phyloP scores from a whole-genome alignment of 64 coral and sea anemone genomes.

The Astreopora myriophthalma region DNA sequence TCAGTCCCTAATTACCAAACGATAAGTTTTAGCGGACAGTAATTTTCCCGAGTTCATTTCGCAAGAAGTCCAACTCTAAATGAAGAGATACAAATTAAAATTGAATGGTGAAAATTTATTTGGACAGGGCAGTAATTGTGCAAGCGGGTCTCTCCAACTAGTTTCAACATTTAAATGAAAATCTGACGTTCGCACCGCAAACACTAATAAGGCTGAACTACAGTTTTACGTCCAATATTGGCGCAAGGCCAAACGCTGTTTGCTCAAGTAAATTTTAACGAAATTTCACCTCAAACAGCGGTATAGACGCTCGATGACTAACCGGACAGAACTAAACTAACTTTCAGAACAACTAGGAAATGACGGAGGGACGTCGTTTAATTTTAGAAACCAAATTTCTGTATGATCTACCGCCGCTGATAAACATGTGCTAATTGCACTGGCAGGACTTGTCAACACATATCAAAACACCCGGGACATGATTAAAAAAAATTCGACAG shows the following conservation, averaged over 20 bases:
- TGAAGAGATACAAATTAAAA: slow-evolving; percentile 70
- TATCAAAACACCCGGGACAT: slow-evolving; percentile 90
- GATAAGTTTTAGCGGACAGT: neutral
- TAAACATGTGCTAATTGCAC: slow-evolving; percentile 98
- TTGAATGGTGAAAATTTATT: slow-evolving; percentile 75
- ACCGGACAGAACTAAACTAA: slow-evolving; percentile 59
- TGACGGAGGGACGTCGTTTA: slow-evolving; percentile 60
- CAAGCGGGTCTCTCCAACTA: slow-evolving; percentile 20
- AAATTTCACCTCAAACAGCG: slow-evolving; percentile 88
- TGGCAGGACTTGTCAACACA: slow-evolving; percentile 78
- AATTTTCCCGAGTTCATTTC: slow-evolving; percentile 33
- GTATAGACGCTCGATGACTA: slow-evolving; percentile 22
- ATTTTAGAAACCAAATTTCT: slow-evolving; percentile 87
- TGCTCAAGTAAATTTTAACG: slow-evolving; percentile 75
- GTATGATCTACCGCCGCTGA: slow-evolving; percentile 73
- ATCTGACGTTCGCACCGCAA: slow-evolving; percentile 55
- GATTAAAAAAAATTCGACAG: slow-evolving; percentile 58
- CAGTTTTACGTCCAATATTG: slow-evolving; percentile 79
- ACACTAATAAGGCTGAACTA: slow-evolving; percentile 57
- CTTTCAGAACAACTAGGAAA: slow-evolving; percentile 73
- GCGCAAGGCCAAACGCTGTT: slow-evolving; percentile 84
- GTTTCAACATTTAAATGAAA: slow-evolving; percentile 52
- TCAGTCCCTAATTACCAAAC: neutral
- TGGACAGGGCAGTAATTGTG: slow-evolving; percentile 72
- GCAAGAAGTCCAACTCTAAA: slow-evolving; percentile 48